Conservation (phyloP, 1,140 invertebrate genomes). For the Microplitis demolitor region DNA sequence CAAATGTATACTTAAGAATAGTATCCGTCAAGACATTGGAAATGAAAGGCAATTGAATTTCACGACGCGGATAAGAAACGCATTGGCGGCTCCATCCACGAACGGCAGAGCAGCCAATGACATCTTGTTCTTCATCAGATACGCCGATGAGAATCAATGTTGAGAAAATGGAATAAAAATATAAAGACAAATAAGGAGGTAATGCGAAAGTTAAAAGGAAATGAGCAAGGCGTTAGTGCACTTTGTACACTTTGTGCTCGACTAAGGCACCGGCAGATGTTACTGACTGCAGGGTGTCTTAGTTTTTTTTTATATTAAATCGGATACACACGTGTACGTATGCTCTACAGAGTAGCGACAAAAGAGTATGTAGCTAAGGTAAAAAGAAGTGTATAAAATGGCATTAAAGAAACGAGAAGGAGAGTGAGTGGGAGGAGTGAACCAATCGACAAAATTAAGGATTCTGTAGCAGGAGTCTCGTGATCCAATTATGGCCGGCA, state of each 20-base stretch:
- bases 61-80: not conserved
- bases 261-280: too few species aligned
- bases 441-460: slow-evolving; percentile 48
- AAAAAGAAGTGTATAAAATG: slow-evolving; percentile 28
- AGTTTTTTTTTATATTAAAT: too few species aligned
- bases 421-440: slow-evolving; percentile 28
- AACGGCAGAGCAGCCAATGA: not conserved
- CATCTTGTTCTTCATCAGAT: too few species aligned
- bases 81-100: too few species aligned
- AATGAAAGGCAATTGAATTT: slow-evolving; percentile 11
- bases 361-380: not conserved
- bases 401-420: slow-evolving; percentile 10
- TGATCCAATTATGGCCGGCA: slow-evolving; percentile 52
- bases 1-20: not conserved
- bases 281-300: too few species aligned
- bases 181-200: not conserved
- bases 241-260: too few species aligned
- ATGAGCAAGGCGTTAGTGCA: too few species aligned
- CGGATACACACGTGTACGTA: not conserved
- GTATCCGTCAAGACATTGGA: slow-evolving; percentile 5
- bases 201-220: too few species aligned
- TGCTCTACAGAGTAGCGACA: not conserved
- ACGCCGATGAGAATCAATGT: too few species aligned
- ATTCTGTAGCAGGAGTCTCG: slow-evolving; percentile 47
- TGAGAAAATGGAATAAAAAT: not conserved